These are phyloP conservation scores for Pedetes capensis DNA, from an alignment of 2,113 vertebrate species.

Conservation along the genomic window DNA sequence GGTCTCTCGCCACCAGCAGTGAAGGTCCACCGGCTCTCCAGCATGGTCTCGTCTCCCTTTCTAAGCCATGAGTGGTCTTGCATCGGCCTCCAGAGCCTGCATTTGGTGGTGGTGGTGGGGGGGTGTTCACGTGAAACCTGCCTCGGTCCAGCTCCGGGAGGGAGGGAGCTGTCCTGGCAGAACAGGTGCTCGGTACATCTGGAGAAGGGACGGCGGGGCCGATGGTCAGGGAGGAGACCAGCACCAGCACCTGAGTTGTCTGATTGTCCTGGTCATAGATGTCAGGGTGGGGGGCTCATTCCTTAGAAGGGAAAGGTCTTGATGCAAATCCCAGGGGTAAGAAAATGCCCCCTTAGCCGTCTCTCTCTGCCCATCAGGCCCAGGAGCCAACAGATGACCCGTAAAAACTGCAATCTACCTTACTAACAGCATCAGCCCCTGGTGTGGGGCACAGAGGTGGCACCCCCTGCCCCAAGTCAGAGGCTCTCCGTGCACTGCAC, in stretches of 20 bases:
- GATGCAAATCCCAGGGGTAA: not conserved
- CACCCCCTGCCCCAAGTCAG: not conserved
- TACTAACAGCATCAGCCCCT: not conserved
- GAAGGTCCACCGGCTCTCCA: not conserved
- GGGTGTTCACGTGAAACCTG: not conserved
- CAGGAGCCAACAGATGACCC: not conserved
- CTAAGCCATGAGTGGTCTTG: not conserved
- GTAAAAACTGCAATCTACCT: not conserved
- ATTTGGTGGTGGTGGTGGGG: not conserved
- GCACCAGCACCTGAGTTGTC: rapidly evolving
- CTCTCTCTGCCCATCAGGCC: not conserved
- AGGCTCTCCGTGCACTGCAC: not conserved
- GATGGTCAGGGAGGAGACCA: not conserved
- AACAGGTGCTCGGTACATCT: not conserved
- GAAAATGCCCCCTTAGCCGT: too few species aligned
- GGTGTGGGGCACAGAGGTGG: rapidly evolving
- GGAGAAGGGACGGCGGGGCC: not conserved
- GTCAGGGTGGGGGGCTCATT: not conserved
- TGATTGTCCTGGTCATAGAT: not conserved
- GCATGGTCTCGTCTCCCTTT: not conserved
- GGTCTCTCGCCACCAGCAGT: not conserved
- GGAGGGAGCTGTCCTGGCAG: not conserved
- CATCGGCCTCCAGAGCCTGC: not conserved
- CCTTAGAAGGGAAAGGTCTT: not conserved
- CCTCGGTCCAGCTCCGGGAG: not conserved